These are phyloP conservation scores for Dipodomys stephensi DNA, from an alignment of 2,113 vertebrate genomes.

Conservation along the genomic window DNA sequence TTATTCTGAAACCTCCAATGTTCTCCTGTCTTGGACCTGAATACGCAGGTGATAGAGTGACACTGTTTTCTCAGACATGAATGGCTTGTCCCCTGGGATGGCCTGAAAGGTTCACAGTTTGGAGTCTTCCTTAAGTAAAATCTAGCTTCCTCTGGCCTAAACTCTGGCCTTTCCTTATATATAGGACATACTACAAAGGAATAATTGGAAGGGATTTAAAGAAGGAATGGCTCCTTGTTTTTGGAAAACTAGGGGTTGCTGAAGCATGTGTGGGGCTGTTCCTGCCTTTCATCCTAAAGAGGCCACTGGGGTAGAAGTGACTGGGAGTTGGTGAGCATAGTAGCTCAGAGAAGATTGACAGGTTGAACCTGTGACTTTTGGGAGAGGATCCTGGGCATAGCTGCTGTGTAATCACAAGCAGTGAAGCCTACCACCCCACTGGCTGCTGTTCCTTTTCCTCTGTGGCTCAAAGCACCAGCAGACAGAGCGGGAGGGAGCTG, in stretches of 20 bases:
- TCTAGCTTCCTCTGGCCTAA: neutral
- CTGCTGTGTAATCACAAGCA: fast-evolving
- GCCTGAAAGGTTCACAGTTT: neutral
- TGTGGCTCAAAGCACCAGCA: fast-evolving
- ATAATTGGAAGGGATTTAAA: neutral
- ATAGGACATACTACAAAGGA: neutral
- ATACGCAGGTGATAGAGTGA: neutral
- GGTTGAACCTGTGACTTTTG: neutral
- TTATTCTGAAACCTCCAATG: neutral
- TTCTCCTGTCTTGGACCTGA: neutral
- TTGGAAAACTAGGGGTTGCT: neutral
- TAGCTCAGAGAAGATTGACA: neutral
- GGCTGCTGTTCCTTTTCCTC: neutral
- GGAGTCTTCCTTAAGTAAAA: neutral
- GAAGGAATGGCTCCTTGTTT: neutral
- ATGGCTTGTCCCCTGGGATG: neutral
- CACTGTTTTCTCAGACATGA: too few relatives aligned
- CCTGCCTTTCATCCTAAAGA: neutral
- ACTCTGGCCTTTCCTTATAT: neutral
- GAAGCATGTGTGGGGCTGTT: neutral
- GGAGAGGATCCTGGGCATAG: neutral
- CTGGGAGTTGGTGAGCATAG: neutral
- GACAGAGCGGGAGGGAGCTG: neutral
- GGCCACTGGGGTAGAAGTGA: neutral
- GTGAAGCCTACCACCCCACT: fast-evolving